A percentile compares a stretch with the other conserved stretches of the same genome.
Conservation (phyloP, 2,888 invertebrate genomes). For the Ectemnius cavifrons region DNA sequence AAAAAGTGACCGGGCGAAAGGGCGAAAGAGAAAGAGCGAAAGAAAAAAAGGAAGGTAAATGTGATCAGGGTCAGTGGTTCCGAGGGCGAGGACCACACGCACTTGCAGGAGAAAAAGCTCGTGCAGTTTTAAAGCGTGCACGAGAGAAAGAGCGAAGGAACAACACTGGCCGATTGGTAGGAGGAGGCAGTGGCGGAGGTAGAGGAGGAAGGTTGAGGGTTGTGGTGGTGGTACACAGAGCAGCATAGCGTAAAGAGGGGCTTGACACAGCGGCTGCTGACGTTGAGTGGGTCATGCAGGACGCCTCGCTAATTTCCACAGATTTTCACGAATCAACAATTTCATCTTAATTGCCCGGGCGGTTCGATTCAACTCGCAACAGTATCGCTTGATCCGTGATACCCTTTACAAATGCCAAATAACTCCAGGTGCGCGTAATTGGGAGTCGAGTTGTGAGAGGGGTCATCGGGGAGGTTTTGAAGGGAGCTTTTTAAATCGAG, state of each 20-base stretch:
- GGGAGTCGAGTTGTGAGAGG: too few relatives aligned
- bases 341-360: too few relatives aligned
- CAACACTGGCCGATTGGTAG: neutral
- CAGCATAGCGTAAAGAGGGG: neutral
- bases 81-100: conserved; percentile 3
- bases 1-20: neutral
- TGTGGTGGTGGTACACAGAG: too few relatives aligned
- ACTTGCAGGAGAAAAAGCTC: neutral
- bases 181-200: neutral
- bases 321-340: neutral
- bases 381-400: too few relatives aligned
- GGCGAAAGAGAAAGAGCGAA: neutral
- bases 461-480: too few relatives aligned
- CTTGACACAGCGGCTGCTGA: neutral
- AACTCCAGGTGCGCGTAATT: too few relatives aligned
- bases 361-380: too few relatives aligned
- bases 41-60: neutral
- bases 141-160: neutral
- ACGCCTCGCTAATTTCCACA: neutral
- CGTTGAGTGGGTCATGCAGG: conserved; percentile 9
- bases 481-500: too few relatives aligned
- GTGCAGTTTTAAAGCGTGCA: conserved; percentile 2
- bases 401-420: too few relatives aligned
- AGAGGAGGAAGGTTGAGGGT: neutral
- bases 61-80: neutral